Conservation (phyloP, 2,113 vertebrate species). For the Lamprotornis superbus region DNA sequence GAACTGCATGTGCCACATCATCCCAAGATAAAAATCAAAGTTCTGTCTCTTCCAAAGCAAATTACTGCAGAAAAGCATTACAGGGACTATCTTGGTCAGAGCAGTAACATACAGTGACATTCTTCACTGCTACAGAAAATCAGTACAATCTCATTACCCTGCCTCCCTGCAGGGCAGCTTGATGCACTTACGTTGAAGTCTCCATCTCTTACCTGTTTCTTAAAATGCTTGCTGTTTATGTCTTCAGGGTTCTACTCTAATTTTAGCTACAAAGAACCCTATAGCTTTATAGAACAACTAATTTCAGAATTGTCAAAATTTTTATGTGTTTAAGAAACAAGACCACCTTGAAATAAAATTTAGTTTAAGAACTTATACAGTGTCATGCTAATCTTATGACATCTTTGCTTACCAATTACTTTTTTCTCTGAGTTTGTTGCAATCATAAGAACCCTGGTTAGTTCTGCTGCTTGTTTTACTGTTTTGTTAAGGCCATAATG, state of each 20-base stretch:
- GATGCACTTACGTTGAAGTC: background rate
- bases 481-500: background rate
- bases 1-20: background rate
- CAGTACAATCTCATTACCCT: conserved; percentile 34
- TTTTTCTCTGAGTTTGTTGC: background rate
- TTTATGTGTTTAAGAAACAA: background rate
- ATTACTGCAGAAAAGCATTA: background rate
- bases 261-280: background rate
- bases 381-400: background rate
- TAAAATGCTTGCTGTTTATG: background rate
- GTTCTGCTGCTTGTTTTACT: background rate
- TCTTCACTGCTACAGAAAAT: conserved; percentile 32
- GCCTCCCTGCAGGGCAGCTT: conserved; percentile 17
- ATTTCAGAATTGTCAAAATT: background rate
- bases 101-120: background rate
- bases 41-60: background rate
- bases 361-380: background rate
- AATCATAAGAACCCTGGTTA: background rate
- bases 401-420: background rate
- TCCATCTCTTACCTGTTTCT: conserved; percentile 13
- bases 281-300: background rate
- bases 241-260: conserved; percentile 6
- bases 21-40: conserved; percentile 9
- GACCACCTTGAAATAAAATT: background rate
- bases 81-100: background rate